Percentiles rank a stretch among this genome's conserved stretches.
Conservation (phyloP, 2,888 invertebrate species). For the Nemotelus nigrinus region DNA sequence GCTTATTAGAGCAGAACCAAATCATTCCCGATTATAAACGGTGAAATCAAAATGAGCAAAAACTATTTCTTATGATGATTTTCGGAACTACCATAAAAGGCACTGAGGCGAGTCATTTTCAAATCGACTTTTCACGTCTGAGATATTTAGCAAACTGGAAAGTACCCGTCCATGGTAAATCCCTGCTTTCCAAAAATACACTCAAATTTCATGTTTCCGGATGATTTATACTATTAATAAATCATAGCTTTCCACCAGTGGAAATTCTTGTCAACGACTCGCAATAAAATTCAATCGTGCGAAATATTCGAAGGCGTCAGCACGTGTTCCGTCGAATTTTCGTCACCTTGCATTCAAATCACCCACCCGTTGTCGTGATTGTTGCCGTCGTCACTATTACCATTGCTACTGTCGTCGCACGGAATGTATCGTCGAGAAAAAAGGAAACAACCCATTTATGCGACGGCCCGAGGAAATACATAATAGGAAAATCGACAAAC, state of each 20-base stretch:
- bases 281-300: conserved; percentile 43
- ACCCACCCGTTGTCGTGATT: background rate
- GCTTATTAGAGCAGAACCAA: too few species aligned
- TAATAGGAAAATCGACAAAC: conserved; percentile 48
- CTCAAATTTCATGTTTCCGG: conserved; percentile 3
- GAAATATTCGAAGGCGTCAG: conserved; percentile 28
- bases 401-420: background rate
- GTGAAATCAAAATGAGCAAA: too few species aligned
- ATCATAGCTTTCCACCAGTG: conserved; percentile 37
- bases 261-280: conserved; percentile 32
- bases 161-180: too few species aligned
- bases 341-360: conserved; percentile 45
- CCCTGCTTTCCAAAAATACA: too few species aligned
- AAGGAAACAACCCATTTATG: conserved; percentile 40
- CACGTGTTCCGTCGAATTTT: conserved; percentile 33
- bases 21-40: too few species aligned
- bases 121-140: too few species aligned
- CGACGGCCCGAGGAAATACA: conserved; percentile 20
- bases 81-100: too few species aligned
- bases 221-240: conserved; percentile 37
- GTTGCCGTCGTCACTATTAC: too few species aligned
- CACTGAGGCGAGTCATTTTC: too few species aligned
- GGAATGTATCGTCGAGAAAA: conserved; percentile 3
- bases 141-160: too few species aligned
- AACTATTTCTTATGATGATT: too few species aligned